A percentile compares a stretch with the other conserved stretches of the same genome.
phyloP scores from a whole-genome alignment of 2,888 invertebrate genomes.

The Ommatoiulus sabulosus region DNA sequence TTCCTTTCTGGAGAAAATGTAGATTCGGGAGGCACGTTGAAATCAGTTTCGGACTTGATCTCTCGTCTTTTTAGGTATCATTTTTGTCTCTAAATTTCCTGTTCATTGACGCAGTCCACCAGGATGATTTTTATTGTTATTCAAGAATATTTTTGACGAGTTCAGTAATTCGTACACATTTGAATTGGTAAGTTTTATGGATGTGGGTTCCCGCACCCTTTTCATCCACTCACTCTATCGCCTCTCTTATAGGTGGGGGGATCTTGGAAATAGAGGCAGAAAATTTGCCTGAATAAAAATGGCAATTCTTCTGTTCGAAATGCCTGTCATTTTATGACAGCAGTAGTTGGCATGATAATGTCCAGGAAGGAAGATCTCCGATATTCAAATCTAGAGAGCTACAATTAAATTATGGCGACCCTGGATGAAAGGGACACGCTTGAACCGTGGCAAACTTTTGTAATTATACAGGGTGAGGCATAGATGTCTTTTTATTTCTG shows the following conservation, averaged over 20 bases:
- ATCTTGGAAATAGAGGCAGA: constrained; percentile 12
- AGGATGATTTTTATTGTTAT: constrained; percentile 46
- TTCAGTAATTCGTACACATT: constrained; percentile 46
- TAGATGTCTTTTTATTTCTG: not conserved
- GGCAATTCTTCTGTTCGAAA: constrained; percentile 36
- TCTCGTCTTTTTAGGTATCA: not conserved
- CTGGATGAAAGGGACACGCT: not conserved
- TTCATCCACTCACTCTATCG: not conserved
- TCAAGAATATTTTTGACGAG: constrained; percentile 47
- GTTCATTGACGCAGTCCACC: constrained; percentile 22
- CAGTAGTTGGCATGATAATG: constrained; percentile 11
- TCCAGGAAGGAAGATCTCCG: constrained; percentile 6
- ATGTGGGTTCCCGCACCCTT: constrained; percentile 29
- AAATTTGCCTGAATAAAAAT: constrained; percentile 43
- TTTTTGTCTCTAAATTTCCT: constrained; percentile 41
- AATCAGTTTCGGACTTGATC: constrained; percentile 19
- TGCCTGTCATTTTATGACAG: constrained; percentile 46
- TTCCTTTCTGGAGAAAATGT: not conserved
- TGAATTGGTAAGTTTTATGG: constrained; percentile 45
- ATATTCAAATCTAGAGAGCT: not conserved
- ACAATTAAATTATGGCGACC: constrained; percentile 32
- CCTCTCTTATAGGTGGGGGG: not conserved
- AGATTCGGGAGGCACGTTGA: not conserved
- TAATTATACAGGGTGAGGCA: not conserved
- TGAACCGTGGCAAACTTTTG: not conserved